Evolutionary conservation across 2,888 invertebrate genomes (phyloP).

Genomic region (Abrostola triplasia): DNA sequence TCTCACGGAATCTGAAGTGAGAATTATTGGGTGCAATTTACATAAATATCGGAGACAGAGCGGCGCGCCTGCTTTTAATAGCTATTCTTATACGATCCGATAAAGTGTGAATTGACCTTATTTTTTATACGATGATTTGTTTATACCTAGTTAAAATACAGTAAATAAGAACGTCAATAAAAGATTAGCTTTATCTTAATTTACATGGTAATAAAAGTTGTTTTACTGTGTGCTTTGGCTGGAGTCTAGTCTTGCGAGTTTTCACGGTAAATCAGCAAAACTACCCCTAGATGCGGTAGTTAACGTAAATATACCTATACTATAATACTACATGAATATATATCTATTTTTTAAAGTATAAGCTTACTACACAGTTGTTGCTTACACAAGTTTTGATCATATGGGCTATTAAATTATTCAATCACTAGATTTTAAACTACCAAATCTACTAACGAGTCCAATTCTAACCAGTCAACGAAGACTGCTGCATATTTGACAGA

Average conservation of each 20-base stretch:
- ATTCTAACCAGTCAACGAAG: too few relatives aligned
- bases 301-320: too few relatives aligned
- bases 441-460: too few relatives aligned
- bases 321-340: too few relatives aligned
- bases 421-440: too few relatives aligned
- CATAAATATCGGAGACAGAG: conserved; percentile 25
- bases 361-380: too few relatives aligned
- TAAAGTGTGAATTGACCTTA: conserved; percentile 24
- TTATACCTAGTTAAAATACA: conserved; percentile 6
- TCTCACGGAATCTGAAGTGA: conserved; percentile 17
- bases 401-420: too few relatives aligned
- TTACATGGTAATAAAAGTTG: not conserved
- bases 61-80: conserved; percentile 31
- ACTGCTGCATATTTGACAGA: too few relatives aligned
- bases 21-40: conserved; percentile 32
- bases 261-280: too few relatives aligned
- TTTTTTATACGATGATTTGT: conserved; percentile 13
- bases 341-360: too few relatives aligned
- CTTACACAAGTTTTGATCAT: too few relatives aligned
- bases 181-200: not conserved
- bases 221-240: not conserved
- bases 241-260: not conserved
- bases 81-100: conserved; percentile 14
- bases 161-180: not conserved
- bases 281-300: too few relatives aligned